A percentile compares a stretch with the other conserved stretches of the same genome.
Conservation (phyloP, 2,797 vertebrate species). For the Anabas testudineus region DNA sequence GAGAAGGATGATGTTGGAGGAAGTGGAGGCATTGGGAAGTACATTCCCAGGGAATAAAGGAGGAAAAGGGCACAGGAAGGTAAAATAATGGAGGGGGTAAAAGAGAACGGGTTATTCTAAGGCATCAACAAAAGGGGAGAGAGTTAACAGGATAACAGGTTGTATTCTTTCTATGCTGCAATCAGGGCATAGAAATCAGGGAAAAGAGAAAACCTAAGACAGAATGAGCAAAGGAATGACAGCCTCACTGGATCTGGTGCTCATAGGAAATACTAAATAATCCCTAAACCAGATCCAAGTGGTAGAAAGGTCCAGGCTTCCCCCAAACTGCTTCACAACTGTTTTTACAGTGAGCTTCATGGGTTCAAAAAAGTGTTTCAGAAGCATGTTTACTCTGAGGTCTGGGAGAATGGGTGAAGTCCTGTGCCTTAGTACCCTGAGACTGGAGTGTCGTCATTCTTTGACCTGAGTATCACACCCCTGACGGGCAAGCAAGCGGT, state of each 20-base stretch:
- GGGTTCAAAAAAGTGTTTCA: background rate
- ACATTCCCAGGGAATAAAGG: slow-evolving; percentile 57
- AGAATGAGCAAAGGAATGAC: slow-evolving; percentile 80
- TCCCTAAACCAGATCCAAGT: slow-evolving; percentile 72
- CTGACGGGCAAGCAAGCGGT: slow-evolving; percentile 62
- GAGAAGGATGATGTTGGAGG: slow-evolving; percentile 61
- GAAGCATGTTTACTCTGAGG: background rate
- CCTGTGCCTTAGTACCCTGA: slow-evolving; percentile 76
- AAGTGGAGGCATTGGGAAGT: slow-evolving; percentile 69
- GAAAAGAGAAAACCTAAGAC: slow-evolving; percentile 65
- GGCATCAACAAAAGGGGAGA: slow-evolving; percentile 84
- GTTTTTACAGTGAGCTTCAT: slow-evolving; percentile 12
- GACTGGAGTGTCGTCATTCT: slow-evolving; percentile 76
- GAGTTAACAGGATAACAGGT: slow-evolving; percentile 71
- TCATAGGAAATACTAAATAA: slow-evolving; percentile 49
- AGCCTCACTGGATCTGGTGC: slow-evolving; percentile 76
- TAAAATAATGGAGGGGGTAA: slow-evolving; percentile 76
- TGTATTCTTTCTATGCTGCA: slow-evolving; percentile 84
- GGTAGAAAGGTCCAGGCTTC: slow-evolving; percentile 77
- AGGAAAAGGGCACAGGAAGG: slow-evolving; percentile 71
- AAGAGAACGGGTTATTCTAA: slow-evolving; percentile 92
- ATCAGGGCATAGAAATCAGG: slow-evolving; percentile 83
- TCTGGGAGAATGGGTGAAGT: slow-evolving; percentile 34
- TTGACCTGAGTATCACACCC: slow-evolving; percentile 70
- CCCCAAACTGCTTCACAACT: slow-evolving; percentile 23